These are phyloP conservation scores for Julus scanicus DNA, from an alignment of 2,888 invertebrate genomes.

Conservation along the genomic window DNA sequence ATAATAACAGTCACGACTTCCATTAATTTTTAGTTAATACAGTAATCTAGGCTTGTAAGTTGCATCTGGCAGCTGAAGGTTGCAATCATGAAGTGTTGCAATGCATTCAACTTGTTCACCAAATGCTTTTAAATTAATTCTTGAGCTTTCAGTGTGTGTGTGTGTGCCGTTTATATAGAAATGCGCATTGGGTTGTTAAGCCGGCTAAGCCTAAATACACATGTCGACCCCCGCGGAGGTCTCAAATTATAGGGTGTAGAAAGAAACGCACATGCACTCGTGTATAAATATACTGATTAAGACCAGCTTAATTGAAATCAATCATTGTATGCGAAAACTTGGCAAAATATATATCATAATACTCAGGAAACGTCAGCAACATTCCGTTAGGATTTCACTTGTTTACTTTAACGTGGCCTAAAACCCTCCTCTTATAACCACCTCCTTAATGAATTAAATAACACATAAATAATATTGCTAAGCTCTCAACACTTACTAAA, in stretches of 20 bases:
- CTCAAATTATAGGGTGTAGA: conserved; percentile 33
- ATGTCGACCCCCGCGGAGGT: conserved; percentile 33
- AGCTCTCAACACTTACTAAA: neutral
- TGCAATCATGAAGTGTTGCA: conserved; percentile 6
- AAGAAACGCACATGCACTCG: conserved; percentile 33
- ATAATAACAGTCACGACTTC: neutral
- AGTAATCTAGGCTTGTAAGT: neutral
- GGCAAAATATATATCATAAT: conserved; percentile 21
- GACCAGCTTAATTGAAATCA: conserved; percentile 33
- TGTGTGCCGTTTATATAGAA: neutral
- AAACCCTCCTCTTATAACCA: neutral
- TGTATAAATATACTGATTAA: conserved; percentile 33
- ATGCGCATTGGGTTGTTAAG: neutral
- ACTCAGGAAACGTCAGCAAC: conserved; percentile 25
- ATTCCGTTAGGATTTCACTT: neutral
- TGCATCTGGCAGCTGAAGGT: conserved; percentile 15
- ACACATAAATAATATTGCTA: conserved; percentile 24
- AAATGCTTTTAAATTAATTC: conserved; percentile 26
- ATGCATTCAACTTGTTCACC: conserved; percentile 16
- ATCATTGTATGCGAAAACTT: conserved; percentile 33
- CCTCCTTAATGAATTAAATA: neutral
- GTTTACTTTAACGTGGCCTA: neutral
- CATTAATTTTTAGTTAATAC: conserved; percentile 27
- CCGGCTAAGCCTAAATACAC: conserved; percentile 33
- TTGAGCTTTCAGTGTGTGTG: neutral